These are phyloP conservation scores for Neoaliturus tenellus DNA, from an alignment of 2,888 invertebrate genomes.

Conservation along the genomic window DNA sequence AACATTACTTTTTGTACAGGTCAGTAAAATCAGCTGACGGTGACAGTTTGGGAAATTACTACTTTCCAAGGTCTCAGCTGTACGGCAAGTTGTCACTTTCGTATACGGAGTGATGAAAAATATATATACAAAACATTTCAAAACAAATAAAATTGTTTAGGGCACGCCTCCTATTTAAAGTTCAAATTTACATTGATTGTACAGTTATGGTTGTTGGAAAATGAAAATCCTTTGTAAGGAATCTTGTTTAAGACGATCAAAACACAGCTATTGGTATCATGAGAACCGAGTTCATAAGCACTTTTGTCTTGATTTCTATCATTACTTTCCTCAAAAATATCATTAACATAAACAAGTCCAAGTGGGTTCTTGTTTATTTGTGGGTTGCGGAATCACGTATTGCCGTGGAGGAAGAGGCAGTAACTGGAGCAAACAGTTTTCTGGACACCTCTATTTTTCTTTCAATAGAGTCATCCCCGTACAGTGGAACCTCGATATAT, in stretches of 20 bases:
- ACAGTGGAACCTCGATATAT: too few species aligned
- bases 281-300: too few species aligned
- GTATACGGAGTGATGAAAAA: too few species aligned
- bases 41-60: too few species aligned
- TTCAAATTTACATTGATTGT: slow-evolving; percentile 7
- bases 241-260: not conserved
- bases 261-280: not conserved
- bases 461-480: slow-evolving; percentile 15
- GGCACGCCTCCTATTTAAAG: not conserved
- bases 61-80: too few species aligned
- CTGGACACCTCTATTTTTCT: slow-evolving; percentile 5
- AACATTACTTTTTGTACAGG: too few species aligned
- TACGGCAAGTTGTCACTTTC: too few species aligned
- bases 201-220: not conserved
- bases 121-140: not conserved
- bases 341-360: not conserved
- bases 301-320: not conserved
- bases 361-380: not conserved
- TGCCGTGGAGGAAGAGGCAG: slow-evolving; percentile 28
- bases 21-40: too few species aligned
- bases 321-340: slow-evolving; percentile 17
- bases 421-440: slow-evolving; percentile 35
- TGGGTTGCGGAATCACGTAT: slow-evolving; percentile 11
- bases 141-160: not conserved
- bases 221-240: slow-evolving; percentile 5